phyloP scores from a whole-genome alignment of 1,140 invertebrate species.

The Tetragonula clypearis region DNA sequence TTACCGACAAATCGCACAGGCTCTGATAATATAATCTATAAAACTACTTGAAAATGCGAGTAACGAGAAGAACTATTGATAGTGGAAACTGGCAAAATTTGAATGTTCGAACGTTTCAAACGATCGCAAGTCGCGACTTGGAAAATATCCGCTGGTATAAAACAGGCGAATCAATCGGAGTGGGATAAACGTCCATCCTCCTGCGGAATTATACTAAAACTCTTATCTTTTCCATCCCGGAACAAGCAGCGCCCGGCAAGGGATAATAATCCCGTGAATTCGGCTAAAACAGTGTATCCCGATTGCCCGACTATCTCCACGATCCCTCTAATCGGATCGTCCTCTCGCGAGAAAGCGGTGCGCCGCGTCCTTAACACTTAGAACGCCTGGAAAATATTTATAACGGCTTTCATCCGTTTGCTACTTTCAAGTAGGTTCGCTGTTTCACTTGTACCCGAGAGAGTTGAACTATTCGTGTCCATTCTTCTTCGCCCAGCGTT shows the following conservation, averaged over 20 bases:
- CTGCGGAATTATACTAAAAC: background rate
- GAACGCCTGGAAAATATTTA: slow-evolving; percentile 43
- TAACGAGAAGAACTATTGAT: too few relatives aligned
- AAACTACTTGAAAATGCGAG: too few relatives aligned
- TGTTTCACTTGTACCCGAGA: slow-evolving; percentile 32
- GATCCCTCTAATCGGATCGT: slow-evolving; percentile 22
- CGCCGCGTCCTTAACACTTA: slow-evolving; percentile 43
- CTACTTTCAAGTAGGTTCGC: slow-evolving; percentile 39
- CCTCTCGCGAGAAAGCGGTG: slow-evolving; percentile 21
- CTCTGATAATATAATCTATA: too few relatives aligned
- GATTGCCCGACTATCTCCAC: background rate
- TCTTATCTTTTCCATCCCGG: background rate
- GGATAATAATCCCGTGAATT: background rate
- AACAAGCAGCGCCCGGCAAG: background rate
- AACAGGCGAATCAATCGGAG: background rate
- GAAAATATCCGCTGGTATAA: background rate
- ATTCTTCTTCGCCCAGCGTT: background rate
- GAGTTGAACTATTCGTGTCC: slow-evolving; percentile 2
- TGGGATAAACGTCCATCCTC: background rate
- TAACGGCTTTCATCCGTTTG: slow-evolving; percentile 42
- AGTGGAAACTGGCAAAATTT: too few relatives aligned
- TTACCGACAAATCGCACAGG: too few relatives aligned
- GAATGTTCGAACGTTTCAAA: too few relatives aligned
- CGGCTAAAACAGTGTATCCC: background rate
- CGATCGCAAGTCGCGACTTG: too few relatives aligned